A percentile compares a stretch with the other conserved stretches of the same genome.
Evolutionary conservation across 1,140 invertebrate species (phyloP).

Genomic region (Mercenaria mercenaria): DNA sequence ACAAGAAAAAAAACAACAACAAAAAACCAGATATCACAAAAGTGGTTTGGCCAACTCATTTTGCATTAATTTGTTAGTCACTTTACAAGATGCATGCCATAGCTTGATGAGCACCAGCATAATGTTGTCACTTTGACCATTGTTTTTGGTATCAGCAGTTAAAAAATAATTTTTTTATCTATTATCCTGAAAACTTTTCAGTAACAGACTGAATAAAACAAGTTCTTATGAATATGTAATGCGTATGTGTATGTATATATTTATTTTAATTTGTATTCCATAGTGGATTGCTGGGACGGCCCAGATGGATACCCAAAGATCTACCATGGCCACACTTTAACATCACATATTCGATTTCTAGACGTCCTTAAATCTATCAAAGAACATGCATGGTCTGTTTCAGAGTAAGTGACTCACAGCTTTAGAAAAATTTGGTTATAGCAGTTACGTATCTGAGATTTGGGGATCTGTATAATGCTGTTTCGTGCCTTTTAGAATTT

Average conservation of each 20-base stretch:
- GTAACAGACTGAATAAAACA: too few relatives aligned
- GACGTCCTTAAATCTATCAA: conserved; percentile 98
- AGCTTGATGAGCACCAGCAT: too few relatives aligned
- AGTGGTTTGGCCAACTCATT: too few relatives aligned
- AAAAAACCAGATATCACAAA: too few relatives aligned
- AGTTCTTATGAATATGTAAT: too few relatives aligned
- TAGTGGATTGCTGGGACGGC: conserved; percentile 91
- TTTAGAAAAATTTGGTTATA: neutral
- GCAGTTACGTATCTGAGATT: neutral
- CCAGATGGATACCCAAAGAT: conserved; percentile 94
- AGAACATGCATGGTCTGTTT: conserved; percentile 97
- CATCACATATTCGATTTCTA: conserved; percentile 97
- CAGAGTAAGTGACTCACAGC: conserved; percentile 89
- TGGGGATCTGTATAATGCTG: neutral
- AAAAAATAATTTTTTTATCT: too few relatives aligned
- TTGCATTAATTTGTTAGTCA: neutral
- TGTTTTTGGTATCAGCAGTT: too few relatives aligned
- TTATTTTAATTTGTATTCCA: conserved; percentile 10
- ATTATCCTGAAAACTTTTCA: too few relatives aligned
- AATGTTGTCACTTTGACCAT: too few relatives aligned
- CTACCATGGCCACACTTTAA: conserved; percentile 99
- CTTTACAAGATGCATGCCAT: neutral
- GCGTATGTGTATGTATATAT: conserved; percentile 9
- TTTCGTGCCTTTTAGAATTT: too few relatives aligned
- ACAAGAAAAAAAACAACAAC: too few relatives aligned